phyloP scores from a whole-genome alignment of 1,140 invertebrate species.

The Cydia amplana region DNA sequence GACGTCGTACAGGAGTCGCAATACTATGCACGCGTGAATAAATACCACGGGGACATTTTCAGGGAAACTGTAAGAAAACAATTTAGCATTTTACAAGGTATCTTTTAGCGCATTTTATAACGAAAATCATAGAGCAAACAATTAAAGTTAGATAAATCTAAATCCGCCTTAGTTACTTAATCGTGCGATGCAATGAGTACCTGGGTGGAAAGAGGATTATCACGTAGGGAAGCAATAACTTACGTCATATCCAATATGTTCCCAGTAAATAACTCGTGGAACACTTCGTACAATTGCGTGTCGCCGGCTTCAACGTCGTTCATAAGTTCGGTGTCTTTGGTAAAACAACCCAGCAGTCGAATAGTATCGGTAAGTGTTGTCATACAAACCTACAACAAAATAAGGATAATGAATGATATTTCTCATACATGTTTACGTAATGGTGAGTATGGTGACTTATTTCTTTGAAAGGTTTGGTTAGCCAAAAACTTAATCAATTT shows the following conservation, averaged over 20 bases:
- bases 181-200: no score
- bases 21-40: conserved; percentile 87
- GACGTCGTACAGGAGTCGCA: conserved; percentile 94
- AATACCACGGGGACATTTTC: conserved; percentile 84
- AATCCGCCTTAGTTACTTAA: no score
- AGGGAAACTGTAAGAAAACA: conserved; percentile 77
- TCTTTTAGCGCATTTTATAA: not conserved
- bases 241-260: conserved; percentile 83
- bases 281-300: conserved; percentile 79
- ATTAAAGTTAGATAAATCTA: no score
- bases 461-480: no score
- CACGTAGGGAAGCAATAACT: conserved; percentile 35
- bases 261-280: conserved; percentile 87
- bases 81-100: conserved; percentile 20
- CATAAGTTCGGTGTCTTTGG: conserved; percentile 68
- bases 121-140: not conserved
- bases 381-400: conserved; percentile 87
- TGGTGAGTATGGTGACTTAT: no score
- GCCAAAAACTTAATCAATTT: not conserved
- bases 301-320: conserved; percentile 79
- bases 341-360: conserved; percentile 94
- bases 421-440: not conserved
- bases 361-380: conserved; percentile 96
- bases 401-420: not conserved
- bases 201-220: no score